Percentiles rank a stretch among this genome's conserved stretches.
phyloP scores from a whole-genome alignment of 2,797 vertebrate species.

The Neopelma chrysocephalum region DNA sequence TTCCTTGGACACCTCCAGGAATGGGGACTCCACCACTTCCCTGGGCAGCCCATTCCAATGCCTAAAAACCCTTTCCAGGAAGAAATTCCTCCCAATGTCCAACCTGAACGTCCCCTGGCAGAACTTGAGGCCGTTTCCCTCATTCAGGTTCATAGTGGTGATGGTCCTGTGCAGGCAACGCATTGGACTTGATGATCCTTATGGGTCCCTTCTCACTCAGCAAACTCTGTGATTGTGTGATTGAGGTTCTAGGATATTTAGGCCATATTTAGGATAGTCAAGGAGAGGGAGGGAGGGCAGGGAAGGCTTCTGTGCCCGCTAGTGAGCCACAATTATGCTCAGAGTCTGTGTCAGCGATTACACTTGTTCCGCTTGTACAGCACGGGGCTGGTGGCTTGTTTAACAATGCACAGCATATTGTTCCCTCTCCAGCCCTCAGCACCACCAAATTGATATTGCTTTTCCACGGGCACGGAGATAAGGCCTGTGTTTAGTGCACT shows the following conservation, averaged over 20 bases:
- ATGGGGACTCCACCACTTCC: not conserved
- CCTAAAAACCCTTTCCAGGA: not conserved
- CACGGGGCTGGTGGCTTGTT: slow-evolving; percentile 60
- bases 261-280: not conserved
- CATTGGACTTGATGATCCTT: not conserved
- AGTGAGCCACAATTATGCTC: not conserved
- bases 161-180: not conserved
- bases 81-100: not conserved
- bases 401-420: slow-evolving; percentile 67
- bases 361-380: slow-evolving; percentile 60
- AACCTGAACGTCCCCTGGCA: rapidly evolving
- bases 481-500: not conserved
- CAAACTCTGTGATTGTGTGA: not conserved
- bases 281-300: not conserved
- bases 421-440: slow-evolving; percentile 38
- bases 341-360: not conserved
- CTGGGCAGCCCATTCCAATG: not conserved
- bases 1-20: not conserved
- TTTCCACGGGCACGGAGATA: slow-evolving; percentile 37
- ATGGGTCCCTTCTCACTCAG: not conserved
- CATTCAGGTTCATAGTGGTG: too few relatives aligned
- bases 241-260: not conserved
- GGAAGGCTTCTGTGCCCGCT: not conserved
- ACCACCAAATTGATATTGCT: slow-evolving; percentile 39
- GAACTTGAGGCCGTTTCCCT: not conserved